Percentiles rank a stretch among this genome's conserved stretches.
Evolutionary conservation across 2,888 invertebrate species (phyloP).

Genomic region (Harpagoxenus sublaevis): DNA sequence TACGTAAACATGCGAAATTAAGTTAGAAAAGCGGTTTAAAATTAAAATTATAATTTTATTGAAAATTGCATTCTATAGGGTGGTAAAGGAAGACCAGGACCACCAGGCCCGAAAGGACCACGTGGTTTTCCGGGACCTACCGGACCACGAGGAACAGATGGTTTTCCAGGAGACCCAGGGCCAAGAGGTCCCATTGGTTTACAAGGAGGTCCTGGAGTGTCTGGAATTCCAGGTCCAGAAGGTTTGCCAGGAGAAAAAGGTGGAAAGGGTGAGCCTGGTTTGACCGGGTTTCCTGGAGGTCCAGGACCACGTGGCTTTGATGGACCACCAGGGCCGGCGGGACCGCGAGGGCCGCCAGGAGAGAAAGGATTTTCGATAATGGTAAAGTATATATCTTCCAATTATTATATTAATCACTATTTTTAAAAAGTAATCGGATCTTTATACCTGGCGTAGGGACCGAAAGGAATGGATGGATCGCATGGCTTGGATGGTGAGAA

Average conservation of each 20-base stretch:
- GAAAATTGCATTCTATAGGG: slow-evolving; percentile 87
- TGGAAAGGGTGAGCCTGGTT: slow-evolving; percentile 90
- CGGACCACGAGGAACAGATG: slow-evolving; percentile 91
- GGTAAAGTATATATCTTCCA: slow-evolving; percentile 86
- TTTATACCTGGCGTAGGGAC: slow-evolving; percentile 88
- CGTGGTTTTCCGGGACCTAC: slow-evolving; percentile 90
- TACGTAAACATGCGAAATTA: background rate
- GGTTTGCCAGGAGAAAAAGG: slow-evolving; percentile 92
- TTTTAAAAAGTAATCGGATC: background rate
- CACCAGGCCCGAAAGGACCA: slow-evolving; percentile 90
- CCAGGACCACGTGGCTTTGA: slow-evolving; percentile 90
- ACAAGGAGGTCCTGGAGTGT: slow-evolving; percentile 90
- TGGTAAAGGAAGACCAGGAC: slow-evolving; percentile 91
- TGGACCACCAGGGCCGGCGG: slow-evolving; percentile 90
- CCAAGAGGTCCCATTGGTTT: slow-evolving; percentile 88
- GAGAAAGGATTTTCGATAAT: slow-evolving; percentile 92
- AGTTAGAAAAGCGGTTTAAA: background rate
- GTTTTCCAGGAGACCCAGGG: slow-evolving; percentile 90
- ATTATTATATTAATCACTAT: background rate
- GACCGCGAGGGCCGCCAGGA: slow-evolving; percentile 91
- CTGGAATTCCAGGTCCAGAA: slow-evolving; percentile 91
- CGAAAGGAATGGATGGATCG: slow-evolving; percentile 91
- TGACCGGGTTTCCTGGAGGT: slow-evolving; percentile 90
- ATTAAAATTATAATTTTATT: slow-evolving; percentile 9
- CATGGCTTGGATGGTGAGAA: slow-evolving; percentile 91